Percentiles rank a stretch among this genome's conserved stretches.
phyloP scores from a whole-genome alignment of 2,113 vertebrate species.

The Dromas ardeola region DNA sequence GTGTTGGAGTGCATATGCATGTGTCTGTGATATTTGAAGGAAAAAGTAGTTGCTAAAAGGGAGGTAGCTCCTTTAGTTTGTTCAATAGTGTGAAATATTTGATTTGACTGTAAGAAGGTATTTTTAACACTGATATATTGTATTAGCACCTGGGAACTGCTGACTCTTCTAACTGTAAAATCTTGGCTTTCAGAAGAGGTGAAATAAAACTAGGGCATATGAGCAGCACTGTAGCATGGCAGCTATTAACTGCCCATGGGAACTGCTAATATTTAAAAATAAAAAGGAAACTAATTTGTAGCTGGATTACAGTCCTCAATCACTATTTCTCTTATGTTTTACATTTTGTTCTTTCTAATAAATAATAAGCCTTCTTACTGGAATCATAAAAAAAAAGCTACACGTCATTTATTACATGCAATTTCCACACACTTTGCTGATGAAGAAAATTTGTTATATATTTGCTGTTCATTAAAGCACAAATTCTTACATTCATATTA shows the following conservation, averaged over 20 bases:
- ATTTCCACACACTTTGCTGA: conserved; percentile 16
- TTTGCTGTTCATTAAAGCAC: conserved; percentile 26
- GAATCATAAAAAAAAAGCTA: background rate
- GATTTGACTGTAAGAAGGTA: conserved; percentile 42
- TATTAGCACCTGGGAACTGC: conserved; percentile 67
- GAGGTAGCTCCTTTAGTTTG: background rate
- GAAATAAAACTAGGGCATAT: conserved; percentile 62
- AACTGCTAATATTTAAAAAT: conserved; percentile 45
- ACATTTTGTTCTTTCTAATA: conserved; percentile 14
- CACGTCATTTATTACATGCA: background rate
- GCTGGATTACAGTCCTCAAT: background rate
- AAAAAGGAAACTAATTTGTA: conserved; percentile 22
- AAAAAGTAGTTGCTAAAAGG: background rate
- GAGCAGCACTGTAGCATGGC: conserved; percentile 34
- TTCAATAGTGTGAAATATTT: conserved; percentile 19
- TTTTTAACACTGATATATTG: conserved; percentile 71
- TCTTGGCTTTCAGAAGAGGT: conserved; percentile 52
- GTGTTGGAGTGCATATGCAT: accelerated
- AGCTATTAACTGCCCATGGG: conserved; percentile 15
- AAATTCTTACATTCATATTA: conserved; percentile 1
- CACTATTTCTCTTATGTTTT: background rate
- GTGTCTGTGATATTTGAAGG: background rate
- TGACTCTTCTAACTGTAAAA: conserved; percentile 67
- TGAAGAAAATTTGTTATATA: conserved; percentile 23
- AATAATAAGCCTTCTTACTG: background rate